These are phyloP conservation scores for Mycalesis mineus DNA, from an alignment of 2,888 invertebrate genomes.

Conservation along the genomic window DNA sequence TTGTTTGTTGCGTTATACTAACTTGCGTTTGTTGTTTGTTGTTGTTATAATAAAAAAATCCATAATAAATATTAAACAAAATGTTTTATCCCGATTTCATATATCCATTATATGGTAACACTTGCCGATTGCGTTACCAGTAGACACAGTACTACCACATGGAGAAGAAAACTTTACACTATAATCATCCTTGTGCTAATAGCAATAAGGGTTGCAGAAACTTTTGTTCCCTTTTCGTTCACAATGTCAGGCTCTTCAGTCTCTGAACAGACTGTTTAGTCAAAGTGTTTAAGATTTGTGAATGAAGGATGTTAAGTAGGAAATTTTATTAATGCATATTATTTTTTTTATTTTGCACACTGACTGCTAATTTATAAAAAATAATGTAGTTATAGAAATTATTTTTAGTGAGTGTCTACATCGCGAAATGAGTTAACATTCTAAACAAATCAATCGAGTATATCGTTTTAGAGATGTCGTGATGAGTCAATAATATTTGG, in stretches of 20 bases:
- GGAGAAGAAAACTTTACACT: background rate
- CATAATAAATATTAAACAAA: no score
- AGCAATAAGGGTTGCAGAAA: constrained; percentile 1
- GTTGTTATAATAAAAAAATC: no score
- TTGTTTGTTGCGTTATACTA: no score
- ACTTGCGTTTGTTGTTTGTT: no score
- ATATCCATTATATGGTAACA: background rate
- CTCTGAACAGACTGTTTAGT: constrained; percentile 20
- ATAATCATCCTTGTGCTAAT: constrained; percentile 10
- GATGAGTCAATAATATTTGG: no score
- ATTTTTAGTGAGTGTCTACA: no score
- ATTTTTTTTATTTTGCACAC: background rate
- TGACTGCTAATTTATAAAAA: no score
- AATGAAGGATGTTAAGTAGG: background rate
- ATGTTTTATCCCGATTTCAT: background rate
- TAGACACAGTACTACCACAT: constrained; percentile 36
- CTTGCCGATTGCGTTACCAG: constrained; percentile 31
- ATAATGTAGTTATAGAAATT: no score
- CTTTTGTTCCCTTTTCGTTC: constrained; percentile 3
- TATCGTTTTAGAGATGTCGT: no score
- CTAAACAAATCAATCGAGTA: no score
- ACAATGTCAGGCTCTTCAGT: constrained; percentile 20
- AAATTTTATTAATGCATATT: background rate
- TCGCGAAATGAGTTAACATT: no score
- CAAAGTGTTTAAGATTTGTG: constrained; percentile 6